Conservation (phyloP, 2,113 vertebrate genomes). For the Chloroceryle aenea region DNA sequence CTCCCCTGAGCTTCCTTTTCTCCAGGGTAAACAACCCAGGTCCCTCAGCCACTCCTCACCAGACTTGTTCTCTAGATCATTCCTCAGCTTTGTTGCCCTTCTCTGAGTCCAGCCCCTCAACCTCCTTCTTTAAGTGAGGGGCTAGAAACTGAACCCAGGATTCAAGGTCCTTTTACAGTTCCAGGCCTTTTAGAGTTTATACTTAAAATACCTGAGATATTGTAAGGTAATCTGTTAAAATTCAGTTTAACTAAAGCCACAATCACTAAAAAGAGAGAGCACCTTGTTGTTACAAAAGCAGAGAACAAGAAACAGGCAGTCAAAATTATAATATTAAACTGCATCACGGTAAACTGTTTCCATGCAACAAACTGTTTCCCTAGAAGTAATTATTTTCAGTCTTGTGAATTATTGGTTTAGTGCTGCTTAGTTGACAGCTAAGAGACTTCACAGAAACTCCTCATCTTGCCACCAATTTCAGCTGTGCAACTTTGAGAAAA, state of each 20-base stretch:
- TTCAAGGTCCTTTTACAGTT: no score
- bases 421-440: neutral
- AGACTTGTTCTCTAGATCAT: no score
- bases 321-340: neutral
- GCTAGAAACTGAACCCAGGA: no score
- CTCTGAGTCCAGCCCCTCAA: no score
- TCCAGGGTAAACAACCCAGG: no score
- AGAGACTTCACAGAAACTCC: neutral
- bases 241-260: neutral
- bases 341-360: accelerated
- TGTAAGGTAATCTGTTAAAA: neutral
- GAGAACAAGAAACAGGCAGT: neutral
- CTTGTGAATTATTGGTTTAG: neutral
- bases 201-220: neutral
- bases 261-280: neutral
- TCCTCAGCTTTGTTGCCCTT: no score
- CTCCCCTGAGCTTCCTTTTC: no score
- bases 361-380: neutral
- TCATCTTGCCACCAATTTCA: neutral
- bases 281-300: neutral
- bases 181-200: neutral
- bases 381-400: neutral
- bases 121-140: no score
- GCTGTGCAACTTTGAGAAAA: neutral
- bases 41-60: no score